Conservation (phyloP, 2,797 vertebrate genomes). For the Trachurus trachurus region DNA sequence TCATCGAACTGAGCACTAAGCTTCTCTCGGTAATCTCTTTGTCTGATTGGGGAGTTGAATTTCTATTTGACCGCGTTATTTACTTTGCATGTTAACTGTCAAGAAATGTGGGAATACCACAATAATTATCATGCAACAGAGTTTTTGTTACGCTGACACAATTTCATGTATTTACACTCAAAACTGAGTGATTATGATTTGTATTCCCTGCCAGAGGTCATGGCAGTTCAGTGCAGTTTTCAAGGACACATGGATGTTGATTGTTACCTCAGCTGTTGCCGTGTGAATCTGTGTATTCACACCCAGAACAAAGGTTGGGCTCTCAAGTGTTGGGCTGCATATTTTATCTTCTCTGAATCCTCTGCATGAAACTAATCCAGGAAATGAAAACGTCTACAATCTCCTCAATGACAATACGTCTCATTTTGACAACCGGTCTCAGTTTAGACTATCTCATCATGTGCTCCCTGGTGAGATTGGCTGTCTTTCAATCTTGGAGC, state of each 20-base stretch:
- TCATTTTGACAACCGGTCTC: constrained; percentile 29
- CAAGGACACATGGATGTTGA: constrained; percentile 48
- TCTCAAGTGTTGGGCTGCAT: constrained; percentile 18
- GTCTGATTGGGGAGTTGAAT: constrained; percentile 62
- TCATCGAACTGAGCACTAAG: constrained; percentile 43
- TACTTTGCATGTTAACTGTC: constrained; percentile 52
- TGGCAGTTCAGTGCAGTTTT: constrained; percentile 31
- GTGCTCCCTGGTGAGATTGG: neutral
- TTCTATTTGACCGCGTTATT: constrained; percentile 63
- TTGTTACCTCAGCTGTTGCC: constrained; percentile 34
- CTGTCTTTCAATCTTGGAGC: constrained; percentile 23
- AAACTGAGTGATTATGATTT: constrained; percentile 48
- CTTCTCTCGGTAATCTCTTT: constrained; percentile 62
- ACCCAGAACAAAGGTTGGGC: constrained; percentile 22
- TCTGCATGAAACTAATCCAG: constrained; percentile 35
- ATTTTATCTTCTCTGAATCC: constrained; percentile 37
- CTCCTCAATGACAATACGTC: constrained; percentile 20
- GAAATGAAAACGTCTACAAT: constrained; percentile 48
- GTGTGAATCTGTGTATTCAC: constrained; percentile 30
- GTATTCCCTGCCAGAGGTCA: constrained; percentile 18
- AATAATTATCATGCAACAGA: constrained; percentile 38
- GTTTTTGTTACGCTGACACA: constrained; percentile 20
- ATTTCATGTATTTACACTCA: constrained; percentile 31
- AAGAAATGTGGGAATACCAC: constrained; percentile 25
- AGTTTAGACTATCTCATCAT: constrained; percentile 1